Base-by-base conservation (phyloP, 2,888 invertebrate species). In the Lagria hirta region DNA sequence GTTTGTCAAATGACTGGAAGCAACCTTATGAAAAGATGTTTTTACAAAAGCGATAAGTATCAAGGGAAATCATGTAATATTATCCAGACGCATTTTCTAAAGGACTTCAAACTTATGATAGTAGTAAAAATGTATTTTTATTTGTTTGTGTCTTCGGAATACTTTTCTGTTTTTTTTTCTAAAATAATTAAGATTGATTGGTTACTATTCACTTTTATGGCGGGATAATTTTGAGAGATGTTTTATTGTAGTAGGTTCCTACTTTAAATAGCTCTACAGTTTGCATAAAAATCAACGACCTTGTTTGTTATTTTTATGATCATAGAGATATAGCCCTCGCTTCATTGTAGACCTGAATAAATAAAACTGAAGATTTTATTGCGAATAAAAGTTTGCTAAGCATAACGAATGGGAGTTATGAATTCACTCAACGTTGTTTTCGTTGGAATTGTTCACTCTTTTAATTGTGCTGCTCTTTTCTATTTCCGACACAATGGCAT, bases 21-120 rank as follows among this genome's bases (percentile, higher is more conserved):
- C 40, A 20, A 29, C 20, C 45, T 24, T 22, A 35, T 41, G 37
- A 37, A 44, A 43, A 41, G 20, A 36, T 46, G 24, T 28, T 29
- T 35, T 46, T 41, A 41, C 41, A 46, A 46, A 47, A 23, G 34
- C 49, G 43, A 55, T 53, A 55, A 55, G 38, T 52, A 52, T 49
- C 57, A 42, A 23, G 57, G 57, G 55, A 57, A 57, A 57, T 57
- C 57, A 57, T 48, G 54, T 49, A 48, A 47, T 47, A 42, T 43
- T 47, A 43, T 46, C 21, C 15, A 26, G 40, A 42, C 35, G 32
- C 30, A 37, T 37, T 46, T 45, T 41, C 42, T 17, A 24, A n/a
- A 12, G 35, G 15, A 24, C 32, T 23, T 35, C 23, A 7, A 47
- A 37, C 22, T 53, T 55, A 52, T 48, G 54, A 38, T 13, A 46